Conservation (phyloP, 1,140 invertebrate species). For the Orius laevigatus region DNA sequence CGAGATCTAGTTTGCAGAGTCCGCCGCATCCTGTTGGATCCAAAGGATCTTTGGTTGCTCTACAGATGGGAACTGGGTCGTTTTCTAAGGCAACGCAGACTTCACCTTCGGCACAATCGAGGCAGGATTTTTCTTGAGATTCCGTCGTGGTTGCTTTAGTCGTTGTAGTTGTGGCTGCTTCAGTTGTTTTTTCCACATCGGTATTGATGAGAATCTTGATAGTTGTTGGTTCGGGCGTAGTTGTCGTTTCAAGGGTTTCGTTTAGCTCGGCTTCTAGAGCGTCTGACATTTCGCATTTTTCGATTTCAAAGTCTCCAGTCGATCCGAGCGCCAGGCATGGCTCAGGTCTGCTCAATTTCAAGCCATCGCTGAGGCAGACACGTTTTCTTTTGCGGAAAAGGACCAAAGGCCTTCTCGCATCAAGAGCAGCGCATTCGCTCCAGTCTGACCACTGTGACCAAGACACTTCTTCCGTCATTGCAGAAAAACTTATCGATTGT, state of each 20-base stretch:
- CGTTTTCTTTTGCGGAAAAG: conserved; percentile 15
- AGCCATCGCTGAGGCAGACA: conserved; percentile 20
- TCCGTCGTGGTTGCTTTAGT: neutral
- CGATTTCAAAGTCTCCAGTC: conserved; percentile 10
- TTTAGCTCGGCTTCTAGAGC: conserved; percentile 15
- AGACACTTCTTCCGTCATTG: conserved; percentile 19
- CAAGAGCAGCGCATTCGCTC: conserved; percentile 18
- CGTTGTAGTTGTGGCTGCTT: neutral
- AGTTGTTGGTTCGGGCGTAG: neutral
- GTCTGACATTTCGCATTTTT: conserved; percentile 2
- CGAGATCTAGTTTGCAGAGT: conserved; percentile 45
- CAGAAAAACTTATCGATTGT: conserved; percentile 25
- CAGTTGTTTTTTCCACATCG: neutral
- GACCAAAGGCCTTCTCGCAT: conserved; percentile 8
- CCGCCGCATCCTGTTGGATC: conserved; percentile 62
- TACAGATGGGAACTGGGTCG: conserved; percentile 43
- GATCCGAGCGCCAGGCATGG: conserved; percentile 15
- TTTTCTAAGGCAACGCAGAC: conserved; percentile 46
- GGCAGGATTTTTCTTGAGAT: conserved; percentile 25
- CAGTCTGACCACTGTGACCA: conserved; percentile 23
- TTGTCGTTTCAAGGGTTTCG: conserved; percentile 3
- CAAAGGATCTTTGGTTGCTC: conserved; percentile 33
- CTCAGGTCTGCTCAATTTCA: conserved; percentile 16
- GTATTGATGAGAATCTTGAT: neutral
- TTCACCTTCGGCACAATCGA: conserved; percentile 32